Evolutionary conservation across 2,797 vertebrate species (phyloP).

Genomic region (Pelobates cultripes): DNA sequence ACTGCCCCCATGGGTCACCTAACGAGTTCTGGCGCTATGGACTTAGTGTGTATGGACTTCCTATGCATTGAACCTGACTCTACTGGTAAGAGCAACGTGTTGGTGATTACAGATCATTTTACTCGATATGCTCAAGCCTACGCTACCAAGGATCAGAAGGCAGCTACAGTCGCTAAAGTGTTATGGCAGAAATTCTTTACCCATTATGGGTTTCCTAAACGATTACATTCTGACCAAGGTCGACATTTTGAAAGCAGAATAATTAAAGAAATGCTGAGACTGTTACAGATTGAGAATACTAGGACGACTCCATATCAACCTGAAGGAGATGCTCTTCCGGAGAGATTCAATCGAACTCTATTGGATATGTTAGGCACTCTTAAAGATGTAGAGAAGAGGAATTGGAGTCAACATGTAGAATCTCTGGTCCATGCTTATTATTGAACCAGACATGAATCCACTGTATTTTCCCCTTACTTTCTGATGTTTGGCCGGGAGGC

Average conservation of each 20-base stretch:
- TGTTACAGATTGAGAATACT: neutral
- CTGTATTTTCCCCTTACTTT: neutral
- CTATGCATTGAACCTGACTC: too few relatives aligned
- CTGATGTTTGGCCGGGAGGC: neutral
- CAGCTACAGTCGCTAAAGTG: neutral
- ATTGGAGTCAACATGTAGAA: neutral
- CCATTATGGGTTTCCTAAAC: neutral
- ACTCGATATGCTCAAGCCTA: neutral
- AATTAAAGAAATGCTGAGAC: neutral
- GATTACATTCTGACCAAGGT: neutral
- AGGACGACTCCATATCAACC: neutral
- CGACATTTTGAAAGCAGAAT: neutral
- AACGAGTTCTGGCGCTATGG: neutral
- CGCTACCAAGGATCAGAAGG: slow-evolving; percentile 12
- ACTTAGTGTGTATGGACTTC: slow-evolving; percentile 1
- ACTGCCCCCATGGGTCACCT: too few relatives aligned
- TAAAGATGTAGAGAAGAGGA: neutral
- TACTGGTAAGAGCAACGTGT: too few relatives aligned
- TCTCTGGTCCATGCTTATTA: neutral
- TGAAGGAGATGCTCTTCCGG: neutral
- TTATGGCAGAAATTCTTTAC: neutral
- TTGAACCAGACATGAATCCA: neutral
- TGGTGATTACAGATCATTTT: neutral
- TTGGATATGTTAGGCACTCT: neutral
- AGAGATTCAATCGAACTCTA: neutral